Conservation (phyloP, 2,888 invertebrate species). For the Ophion slaviceki region DNA sequence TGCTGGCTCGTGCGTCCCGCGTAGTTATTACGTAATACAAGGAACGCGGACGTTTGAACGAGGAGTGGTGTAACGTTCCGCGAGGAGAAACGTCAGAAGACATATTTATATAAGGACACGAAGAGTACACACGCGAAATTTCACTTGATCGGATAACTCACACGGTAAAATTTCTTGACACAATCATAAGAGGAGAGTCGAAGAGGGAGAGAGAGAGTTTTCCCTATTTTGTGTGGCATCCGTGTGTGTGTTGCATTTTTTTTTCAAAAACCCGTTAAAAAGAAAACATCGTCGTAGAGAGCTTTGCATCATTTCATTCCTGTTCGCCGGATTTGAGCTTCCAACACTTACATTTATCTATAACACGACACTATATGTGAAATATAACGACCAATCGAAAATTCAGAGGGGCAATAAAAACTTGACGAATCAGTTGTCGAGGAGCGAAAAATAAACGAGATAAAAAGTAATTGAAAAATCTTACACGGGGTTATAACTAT, state of each 20-base stretch:
- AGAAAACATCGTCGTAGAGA: slow-evolving; percentile 4
- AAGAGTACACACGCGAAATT: slow-evolving; percentile 55
- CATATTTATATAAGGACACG: slow-evolving; percentile 44
- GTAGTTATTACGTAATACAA: slow-evolving; percentile 55
- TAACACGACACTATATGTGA: slow-evolving; percentile 2
- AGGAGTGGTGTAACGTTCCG: slow-evolving; percentile 34
- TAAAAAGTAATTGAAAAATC: slow-evolving; percentile 33
- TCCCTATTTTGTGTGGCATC: slow-evolving; percentile 42
- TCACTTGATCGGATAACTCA: slow-evolving; percentile 55
- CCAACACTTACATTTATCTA: background rate
- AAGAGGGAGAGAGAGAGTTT: slow-evolving; percentile 22
- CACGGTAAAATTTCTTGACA: slow-evolving; percentile 45
- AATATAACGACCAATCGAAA: background rate
- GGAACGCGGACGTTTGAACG: slow-evolving; percentile 41
- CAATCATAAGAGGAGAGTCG: slow-evolving; percentile 18
- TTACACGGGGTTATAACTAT: slow-evolving; percentile 79
- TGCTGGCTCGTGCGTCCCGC: slow-evolving; percentile 36
- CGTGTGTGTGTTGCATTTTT: slow-evolving; percentile 58
- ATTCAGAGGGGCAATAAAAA: slow-evolving; percentile 4
- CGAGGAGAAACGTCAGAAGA: slow-evolving; percentile 28
- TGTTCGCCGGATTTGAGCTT: slow-evolving; percentile 2
- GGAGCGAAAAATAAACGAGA: slow-evolving; percentile 18
- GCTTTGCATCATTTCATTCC: slow-evolving; percentile 43
- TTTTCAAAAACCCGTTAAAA: slow-evolving; percentile 32
- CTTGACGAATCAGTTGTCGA: slow-evolving; percentile 6